Conservation (phyloP, 2,888 invertebrate species). For the Unio pictorum region DNA sequence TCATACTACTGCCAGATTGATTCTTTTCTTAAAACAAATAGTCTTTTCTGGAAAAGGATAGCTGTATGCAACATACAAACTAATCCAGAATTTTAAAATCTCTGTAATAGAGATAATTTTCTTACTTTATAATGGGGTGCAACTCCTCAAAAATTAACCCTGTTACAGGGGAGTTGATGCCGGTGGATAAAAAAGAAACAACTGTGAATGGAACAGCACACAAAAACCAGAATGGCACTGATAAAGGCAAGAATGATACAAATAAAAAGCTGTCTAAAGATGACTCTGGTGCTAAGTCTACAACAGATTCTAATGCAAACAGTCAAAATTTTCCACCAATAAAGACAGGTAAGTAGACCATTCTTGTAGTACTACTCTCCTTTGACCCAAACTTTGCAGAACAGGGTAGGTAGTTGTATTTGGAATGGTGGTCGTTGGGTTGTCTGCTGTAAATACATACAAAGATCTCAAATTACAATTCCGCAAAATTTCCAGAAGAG, state of each 20-base stretch:
- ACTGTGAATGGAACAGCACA: slow-evolving; percentile 8
- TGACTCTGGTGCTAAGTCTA: slow-evolving; percentile 6
- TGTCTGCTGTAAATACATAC: too few relatives aligned
- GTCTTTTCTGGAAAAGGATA: too few relatives aligned
- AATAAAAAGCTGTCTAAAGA: not conserved
- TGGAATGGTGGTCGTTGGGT: too few relatives aligned
- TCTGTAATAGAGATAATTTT: not conserved
- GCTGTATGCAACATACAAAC: too few relatives aligned
- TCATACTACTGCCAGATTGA: too few relatives aligned
- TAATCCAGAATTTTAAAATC: not conserved
- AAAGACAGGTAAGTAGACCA: slow-evolving; percentile 34
- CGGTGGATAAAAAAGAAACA: slow-evolving; percentile 6
- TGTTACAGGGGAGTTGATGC: not conserved
- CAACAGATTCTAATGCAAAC: slow-evolving; percentile 43
- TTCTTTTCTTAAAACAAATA: too few relatives aligned
- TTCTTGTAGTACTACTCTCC: too few relatives aligned
- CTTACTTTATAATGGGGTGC: slow-evolving; percentile 35
- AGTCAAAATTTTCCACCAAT: slow-evolving; percentile 24
- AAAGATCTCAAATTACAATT: too few relatives aligned
- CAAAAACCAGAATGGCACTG: slow-evolving; percentile 16
- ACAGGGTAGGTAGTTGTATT: too few relatives aligned
- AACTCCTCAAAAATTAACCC: slow-evolving; percentile 41
- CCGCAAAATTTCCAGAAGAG: too few relatives aligned
- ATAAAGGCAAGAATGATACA: slow-evolving; percentile 11
- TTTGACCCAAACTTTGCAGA: too few relatives aligned